Conservation (phyloP, 2,888 invertebrate genomes). For the Patella depressa region DNA sequence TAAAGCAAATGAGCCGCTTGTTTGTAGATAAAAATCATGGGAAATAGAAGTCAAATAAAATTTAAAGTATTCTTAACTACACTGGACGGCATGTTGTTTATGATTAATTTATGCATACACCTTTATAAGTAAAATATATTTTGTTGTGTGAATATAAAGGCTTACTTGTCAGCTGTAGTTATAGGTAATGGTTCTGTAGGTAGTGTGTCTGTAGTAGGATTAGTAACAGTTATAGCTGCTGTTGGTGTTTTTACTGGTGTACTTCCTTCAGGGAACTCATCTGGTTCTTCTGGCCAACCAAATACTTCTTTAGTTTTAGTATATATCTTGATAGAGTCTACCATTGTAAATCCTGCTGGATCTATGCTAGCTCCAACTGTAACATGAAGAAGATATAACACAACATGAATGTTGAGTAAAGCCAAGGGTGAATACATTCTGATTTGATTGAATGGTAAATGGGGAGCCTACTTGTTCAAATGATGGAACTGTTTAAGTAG, state of each 20-base stretch:
- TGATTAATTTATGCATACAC: neutral
- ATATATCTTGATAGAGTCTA: constrained; percentile 94
- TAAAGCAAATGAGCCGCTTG: too few species aligned
- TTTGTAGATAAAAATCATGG: too few species aligned
- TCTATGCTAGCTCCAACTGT: constrained; percentile 72
- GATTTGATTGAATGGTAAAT: neutral
- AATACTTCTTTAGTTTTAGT: constrained; percentile 95
- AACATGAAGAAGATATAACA: constrained; percentile 23
- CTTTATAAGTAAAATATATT: neutral
- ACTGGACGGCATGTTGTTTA: too few species aligned
- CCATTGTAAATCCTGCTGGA: constrained; percentile 87
- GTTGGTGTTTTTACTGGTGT: constrained; percentile 33
- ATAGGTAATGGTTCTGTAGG: constrained; percentile 71
- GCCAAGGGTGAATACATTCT: too few species aligned
- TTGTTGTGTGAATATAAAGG: neutral
- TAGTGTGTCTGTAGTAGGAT: constrained; percentile 41
- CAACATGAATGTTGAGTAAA: too few species aligned
- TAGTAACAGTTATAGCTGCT: constrained; percentile 27
- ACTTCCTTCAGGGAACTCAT: constrained; percentile 76
- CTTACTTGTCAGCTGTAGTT: constrained; percentile 76
- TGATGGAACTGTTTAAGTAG: too few species aligned
- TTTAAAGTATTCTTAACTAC: too few species aligned
- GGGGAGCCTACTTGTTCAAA: too few species aligned
- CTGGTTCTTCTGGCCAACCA: constrained; percentile 96
- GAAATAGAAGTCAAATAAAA: too few species aligned